Evolutionary conservation across 2,888 invertebrate species (phyloP).

Genomic region (Sinotaia quadrata): DNA sequence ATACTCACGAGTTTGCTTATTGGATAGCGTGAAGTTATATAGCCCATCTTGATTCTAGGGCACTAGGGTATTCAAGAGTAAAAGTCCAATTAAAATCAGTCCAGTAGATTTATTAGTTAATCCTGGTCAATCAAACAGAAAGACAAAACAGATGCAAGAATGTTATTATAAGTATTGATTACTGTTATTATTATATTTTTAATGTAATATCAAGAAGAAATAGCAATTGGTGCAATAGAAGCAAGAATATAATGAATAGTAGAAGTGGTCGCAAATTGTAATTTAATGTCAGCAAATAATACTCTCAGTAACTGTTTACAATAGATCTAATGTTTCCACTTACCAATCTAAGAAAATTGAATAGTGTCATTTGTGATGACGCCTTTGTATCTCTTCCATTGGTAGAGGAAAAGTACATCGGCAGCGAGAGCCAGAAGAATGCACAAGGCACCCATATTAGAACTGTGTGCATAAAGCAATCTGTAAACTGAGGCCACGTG

Average conservation of each 20-base stretch:
- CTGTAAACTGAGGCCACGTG: constrained; percentile 32
- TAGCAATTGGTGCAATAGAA: too few relatives aligned
- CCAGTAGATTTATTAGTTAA: too few relatives aligned
- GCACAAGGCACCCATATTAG: constrained; percentile 35
- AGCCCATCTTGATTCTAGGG: background rate
- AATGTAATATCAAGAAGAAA: too few relatives aligned
- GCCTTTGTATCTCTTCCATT: background rate
- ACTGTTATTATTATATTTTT: too few relatives aligned
- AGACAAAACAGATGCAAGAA: too few relatives aligned
- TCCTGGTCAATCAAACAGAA: too few relatives aligned
- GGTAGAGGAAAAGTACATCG: constrained; percentile 26
- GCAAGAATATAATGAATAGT: too few relatives aligned
- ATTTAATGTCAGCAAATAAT: too few relatives aligned
- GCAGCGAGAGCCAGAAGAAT: constrained; percentile 24
- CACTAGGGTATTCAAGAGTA: background rate
- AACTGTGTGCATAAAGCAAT: constrained; percentile 33
- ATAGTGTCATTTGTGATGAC: constrained; percentile 19
- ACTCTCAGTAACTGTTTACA: too few relatives aligned
- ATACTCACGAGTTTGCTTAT: background rate
- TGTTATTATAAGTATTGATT: too few relatives aligned
- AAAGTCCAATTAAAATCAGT: constrained; percentile 4
- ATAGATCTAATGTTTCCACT: too few relatives aligned
- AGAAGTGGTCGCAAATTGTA: too few relatives aligned
- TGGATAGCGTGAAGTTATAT: background rate
- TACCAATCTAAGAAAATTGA: constrained; percentile 28